phyloP scores from a whole-genome alignment of 1,140 invertebrate species.

The Caenorhabditis brenneri region DNA sequence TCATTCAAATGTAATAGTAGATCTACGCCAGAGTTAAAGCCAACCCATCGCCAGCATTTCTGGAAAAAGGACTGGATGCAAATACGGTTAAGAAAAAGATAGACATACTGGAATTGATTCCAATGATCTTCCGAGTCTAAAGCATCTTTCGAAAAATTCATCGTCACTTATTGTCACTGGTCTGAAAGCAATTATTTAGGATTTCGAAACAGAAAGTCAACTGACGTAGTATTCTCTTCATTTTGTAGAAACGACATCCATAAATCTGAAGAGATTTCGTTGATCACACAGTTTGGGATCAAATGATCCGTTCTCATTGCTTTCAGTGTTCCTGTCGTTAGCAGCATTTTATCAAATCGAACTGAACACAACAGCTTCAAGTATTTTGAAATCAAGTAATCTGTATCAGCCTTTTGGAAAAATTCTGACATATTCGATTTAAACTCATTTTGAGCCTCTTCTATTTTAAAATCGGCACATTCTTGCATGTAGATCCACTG shows the following conservation, averaged over 20 bases:
- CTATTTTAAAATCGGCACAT: not conserved
- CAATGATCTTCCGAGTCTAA: not conserved
- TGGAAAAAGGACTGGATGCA: not conserved
- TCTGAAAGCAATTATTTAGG: not conserved
- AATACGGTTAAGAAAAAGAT: not conserved
- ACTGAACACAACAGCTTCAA: not conserved
- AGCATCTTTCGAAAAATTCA: not conserved
- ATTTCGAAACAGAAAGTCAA: not conserved
- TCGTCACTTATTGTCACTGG: not conserved
- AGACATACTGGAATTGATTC: not conserved
- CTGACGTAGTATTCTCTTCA: not conserved
- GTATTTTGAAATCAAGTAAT: not conserved
- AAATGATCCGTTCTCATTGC: not conserved
- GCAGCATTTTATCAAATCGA: not conserved
- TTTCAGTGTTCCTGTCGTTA: not conserved
- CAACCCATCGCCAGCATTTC: slow-evolving; percentile 19
- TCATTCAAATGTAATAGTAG: not conserved
- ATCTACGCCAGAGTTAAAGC: slow-evolving; percentile 12
- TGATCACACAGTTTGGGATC: not conserved
- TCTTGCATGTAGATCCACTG: slow-evolving; percentile 33
- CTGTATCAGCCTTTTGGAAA: not conserved
- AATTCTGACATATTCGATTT: not conserved
- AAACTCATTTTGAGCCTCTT: not conserved
- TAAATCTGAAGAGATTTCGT: not conserved
- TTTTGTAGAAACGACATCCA: not conserved